Conservation (phyloP, 2,888 invertebrate species). For the Ormyrus pomaceus region DNA sequence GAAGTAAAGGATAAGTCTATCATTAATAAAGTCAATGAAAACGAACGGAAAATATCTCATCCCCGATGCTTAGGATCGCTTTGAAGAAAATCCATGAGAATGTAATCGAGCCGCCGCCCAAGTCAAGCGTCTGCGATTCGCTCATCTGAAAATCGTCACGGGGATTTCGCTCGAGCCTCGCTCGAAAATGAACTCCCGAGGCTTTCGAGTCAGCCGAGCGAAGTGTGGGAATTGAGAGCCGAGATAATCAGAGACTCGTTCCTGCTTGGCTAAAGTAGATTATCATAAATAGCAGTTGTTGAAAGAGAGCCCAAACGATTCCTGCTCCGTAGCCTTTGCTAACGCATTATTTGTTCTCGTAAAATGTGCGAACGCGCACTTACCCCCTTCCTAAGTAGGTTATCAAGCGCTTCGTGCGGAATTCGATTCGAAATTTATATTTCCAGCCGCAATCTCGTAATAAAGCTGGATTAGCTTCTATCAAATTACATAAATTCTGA, state of each 20-base stretch:
- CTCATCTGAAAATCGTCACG: constrained; percentile 42
- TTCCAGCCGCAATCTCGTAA: too few species aligned
- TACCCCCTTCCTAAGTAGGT: too few species aligned
- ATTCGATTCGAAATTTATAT: too few species aligned
- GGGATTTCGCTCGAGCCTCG: constrained; percentile 9
- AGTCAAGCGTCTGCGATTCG: constrained; percentile 31
- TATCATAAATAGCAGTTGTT: constrained; percentile 39
- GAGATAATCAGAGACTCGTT: constrained; percentile 46
- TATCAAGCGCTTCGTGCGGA: not conserved
- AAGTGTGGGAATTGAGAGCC: constrained; percentile 23
- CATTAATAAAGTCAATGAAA: not conserved
- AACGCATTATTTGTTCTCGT: too few species aligned
- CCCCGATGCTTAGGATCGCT: not conserved
- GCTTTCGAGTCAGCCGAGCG: constrained; percentile 1
- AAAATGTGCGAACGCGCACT: too few species aligned
- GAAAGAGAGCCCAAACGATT: not conserved
- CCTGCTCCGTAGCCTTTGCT: too few species aligned
- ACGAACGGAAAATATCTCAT: not conserved
- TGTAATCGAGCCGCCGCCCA: constrained; percentile 24
- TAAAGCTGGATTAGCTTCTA: too few species aligned
- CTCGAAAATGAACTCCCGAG: constrained; percentile 25
- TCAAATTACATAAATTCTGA: not conserved
- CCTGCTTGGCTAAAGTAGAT: constrained; percentile 31
- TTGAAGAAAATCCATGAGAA: not conserved
- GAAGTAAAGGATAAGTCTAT: too few species aligned